These are phyloP conservation scores for Anagrus nilaparvatae DNA, from an alignment of 1,140 invertebrate species.

Conservation along the genomic window DNA sequence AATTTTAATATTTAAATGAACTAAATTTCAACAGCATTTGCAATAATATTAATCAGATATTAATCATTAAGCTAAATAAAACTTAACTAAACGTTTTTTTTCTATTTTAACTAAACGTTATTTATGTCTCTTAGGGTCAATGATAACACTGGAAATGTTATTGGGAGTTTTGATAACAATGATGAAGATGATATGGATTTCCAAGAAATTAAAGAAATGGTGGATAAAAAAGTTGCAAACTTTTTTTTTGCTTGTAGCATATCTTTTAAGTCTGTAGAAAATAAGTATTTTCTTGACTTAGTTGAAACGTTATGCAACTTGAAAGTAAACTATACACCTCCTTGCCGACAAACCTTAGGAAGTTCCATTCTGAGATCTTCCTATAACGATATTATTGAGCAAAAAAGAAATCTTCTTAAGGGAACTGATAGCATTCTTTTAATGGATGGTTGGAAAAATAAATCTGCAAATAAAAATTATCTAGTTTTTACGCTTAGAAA, in stretches of 20 bases:
- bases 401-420: not conserved
- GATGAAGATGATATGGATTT: too few species aligned
- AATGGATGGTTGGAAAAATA: conserved; percentile 1
- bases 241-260: not conserved
- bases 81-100: too few species aligned
- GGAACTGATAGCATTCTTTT: not conserved
- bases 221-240: not conserved
- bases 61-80: too few species aligned
- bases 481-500: conserved; percentile 2
- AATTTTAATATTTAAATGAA: too few species aligned
- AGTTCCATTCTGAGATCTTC: not conserved
- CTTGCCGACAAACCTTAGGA: not conserved
- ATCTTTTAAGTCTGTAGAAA: not conserved
- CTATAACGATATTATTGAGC: not conserved
- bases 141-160: too few species aligned
- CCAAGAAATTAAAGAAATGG: not conserved
- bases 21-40: too few species aligned
- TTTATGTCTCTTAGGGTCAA: too few species aligned
- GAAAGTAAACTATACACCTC: too few species aligned
- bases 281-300: not conserved
- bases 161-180: too few species aligned
- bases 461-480: not conserved
- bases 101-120: too few species aligned
- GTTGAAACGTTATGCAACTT: not conserved
- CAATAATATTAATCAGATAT: too few species aligned